Percentiles rank a stretch among this genome's conserved stretches.
Evolutionary conservation across 2,113 vertebrate genomes (phyloP).

Genomic region (Tautogolabrus adspersus): DNA sequence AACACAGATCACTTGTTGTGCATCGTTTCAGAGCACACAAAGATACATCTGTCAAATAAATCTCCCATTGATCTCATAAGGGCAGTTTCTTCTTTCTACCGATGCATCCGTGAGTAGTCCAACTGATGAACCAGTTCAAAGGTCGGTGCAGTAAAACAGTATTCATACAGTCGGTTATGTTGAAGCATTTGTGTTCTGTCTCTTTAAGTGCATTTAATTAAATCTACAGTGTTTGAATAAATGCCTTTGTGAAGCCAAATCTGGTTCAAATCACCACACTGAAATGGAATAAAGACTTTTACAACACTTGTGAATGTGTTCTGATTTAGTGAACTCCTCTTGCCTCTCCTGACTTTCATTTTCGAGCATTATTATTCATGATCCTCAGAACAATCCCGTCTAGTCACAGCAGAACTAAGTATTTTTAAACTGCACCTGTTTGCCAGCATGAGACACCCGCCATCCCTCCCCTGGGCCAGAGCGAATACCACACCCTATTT

Average conservation of each 20-base stretch:
- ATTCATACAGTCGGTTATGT: background rate
- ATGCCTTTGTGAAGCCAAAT: conserved; percentile 32
- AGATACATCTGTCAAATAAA: conserved; percentile 7
- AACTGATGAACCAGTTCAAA: background rate
- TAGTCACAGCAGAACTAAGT: conserved; percentile 55
- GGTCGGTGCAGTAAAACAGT: conserved; percentile 28
- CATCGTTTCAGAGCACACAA: conserved; percentile 23
- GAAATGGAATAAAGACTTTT: conserved; percentile 62
- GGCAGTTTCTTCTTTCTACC: background rate
- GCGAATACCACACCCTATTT: conserved; percentile 65
- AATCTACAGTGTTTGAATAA: conserved; percentile 24
- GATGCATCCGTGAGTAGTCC: background rate
- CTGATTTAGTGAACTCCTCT: background rate
- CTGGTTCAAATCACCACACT: conserved; percentile 26
- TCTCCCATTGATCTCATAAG: background rate
- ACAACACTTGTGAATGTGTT: conserved; percentile 38
- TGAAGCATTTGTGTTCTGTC: conserved; percentile 28
- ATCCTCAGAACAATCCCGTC: conserved; percentile 23
- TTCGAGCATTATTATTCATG: background rate
- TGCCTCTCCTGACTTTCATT: background rate
- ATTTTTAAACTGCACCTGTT: conserved; percentile 79
- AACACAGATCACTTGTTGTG: conserved; percentile 7
- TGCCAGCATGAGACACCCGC: conserved; percentile 36
- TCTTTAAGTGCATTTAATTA: conserved; percentile 7
- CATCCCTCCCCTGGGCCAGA: conserved; percentile 21